Percentiles rank a stretch among this genome's conserved stretches.
phyloP scores from a whole-genome alignment of 2,888 invertebrate genomes.

The Epistrophella euchroma region DNA sequence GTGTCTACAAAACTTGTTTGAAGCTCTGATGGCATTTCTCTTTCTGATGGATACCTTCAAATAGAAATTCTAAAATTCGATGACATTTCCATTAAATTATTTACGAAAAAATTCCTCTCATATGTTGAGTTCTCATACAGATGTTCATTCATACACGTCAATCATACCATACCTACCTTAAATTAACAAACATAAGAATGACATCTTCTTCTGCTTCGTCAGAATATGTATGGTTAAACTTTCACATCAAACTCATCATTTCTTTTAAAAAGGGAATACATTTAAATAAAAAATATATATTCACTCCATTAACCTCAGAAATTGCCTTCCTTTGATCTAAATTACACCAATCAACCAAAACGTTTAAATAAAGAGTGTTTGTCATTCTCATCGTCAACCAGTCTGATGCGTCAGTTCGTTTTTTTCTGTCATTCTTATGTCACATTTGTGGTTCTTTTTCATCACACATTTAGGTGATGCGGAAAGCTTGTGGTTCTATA shows the following conservation, averaged over 20 bases:
- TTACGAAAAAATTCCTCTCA: not conserved
- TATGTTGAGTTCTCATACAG: constrained; percentile 8
- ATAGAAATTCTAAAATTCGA: not conserved
- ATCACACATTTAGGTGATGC: constrained; percentile 38
- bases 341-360: constrained; percentile 69
- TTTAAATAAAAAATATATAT: constrained; percentile 25
- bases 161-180: not conserved
- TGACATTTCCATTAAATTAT: not conserved
- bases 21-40: too few species aligned
- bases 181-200: constrained; percentile 7
- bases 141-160: not conserved
- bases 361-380: constrained; percentile 13
- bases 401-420: constrained; percentile 33
- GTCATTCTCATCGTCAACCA: constrained; percentile 40
- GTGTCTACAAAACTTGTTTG: too few species aligned
- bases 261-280: constrained; percentile 7
- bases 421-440: constrained; percentile 68
- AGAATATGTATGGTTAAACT: constrained; percentile 2
- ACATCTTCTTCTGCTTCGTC: not conserved
- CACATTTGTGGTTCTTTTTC: constrained; percentile 69
- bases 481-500: constrained; percentile 53
- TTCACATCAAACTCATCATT: constrained; percentile 19
- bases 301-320: constrained; percentile 45
- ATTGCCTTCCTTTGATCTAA: constrained; percentile 52
- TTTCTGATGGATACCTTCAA: too few species aligned